Percentiles rank a stretch among this genome's conserved stretches.
These are phyloP conservation scores for Trididemnum miniatum DNA, from an alignment of 23 tunicate genomes.

Conservation along the genomic window DNA sequence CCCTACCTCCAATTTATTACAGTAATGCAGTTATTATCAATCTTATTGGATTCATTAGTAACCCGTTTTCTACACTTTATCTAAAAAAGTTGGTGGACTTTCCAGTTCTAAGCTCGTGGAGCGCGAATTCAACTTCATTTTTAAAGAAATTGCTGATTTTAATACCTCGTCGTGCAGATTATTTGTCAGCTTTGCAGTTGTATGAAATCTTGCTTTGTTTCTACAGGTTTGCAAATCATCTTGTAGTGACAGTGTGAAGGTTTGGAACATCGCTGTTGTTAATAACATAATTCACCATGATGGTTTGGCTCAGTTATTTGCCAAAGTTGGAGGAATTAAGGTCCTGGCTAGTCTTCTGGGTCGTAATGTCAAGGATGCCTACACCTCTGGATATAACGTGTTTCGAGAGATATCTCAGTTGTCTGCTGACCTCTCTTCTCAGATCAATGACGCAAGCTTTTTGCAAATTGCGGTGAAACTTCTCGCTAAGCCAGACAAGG, in stretches of 20 bases:
- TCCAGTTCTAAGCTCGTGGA: no score
- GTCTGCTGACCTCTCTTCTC: conserved; percentile 41
- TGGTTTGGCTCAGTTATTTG: conserved; percentile 31
- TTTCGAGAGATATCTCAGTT: conserved; percentile 42
- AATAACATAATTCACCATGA: conserved; percentile 55
- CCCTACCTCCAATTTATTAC: no score
- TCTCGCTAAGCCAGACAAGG: conserved; percentile 44
- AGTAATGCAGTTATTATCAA: no score
- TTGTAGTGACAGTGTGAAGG: conserved; percentile 47
- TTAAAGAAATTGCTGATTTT: no score
- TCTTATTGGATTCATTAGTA: no score
- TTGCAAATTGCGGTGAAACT: conserved; percentile 46
- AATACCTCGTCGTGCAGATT: no score
- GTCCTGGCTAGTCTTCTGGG: conserved; percentile 32
- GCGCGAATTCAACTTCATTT: no score
- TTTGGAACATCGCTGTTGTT: conserved; percentile 26
- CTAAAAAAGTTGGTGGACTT: no score
- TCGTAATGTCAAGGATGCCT: conserved; percentile 40
- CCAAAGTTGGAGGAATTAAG: conserved; percentile 71
- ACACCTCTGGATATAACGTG: conserved; percentile 25
- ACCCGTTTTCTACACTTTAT: no score
- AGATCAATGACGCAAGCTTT: conserved; percentile 59
- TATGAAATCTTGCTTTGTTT: no score
- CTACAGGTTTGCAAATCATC: conserved; percentile 62
- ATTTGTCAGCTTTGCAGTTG: no score